These are phyloP conservation scores for Muschampia plurimacula DNA, from an alignment of 2,888 invertebrate species.

Conservation along the genomic window DNA sequence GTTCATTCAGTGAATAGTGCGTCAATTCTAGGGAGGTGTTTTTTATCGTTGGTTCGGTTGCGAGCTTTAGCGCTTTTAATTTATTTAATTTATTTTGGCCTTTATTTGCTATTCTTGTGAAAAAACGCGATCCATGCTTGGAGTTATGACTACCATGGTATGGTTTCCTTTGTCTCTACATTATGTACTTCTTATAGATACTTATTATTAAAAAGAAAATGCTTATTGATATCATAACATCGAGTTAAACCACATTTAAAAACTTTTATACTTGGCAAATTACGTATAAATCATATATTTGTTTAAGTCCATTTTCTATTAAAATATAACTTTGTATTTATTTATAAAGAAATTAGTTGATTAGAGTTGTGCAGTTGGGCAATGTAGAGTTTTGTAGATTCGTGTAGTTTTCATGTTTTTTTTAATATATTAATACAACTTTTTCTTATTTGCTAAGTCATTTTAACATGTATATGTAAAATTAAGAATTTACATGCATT, in stretches of 20 bases:
- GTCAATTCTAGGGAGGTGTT: slow-evolving; percentile 73
- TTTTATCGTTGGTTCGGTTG: slow-evolving; percentile 72
- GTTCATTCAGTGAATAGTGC: slow-evolving; percentile 79
- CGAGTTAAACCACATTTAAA: slow-evolving; percentile 44
- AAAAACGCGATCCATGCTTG: slow-evolving; percentile 85
- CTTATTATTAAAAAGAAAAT: slow-evolving; percentile 71
- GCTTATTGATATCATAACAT: slow-evolving; percentile 55
- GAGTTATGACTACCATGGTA: slow-evolving; percentile 86
- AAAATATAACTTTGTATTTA: slow-evolving; percentile 24
- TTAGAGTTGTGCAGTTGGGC: slow-evolving; percentile 26
- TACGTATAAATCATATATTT: slow-evolving; percentile 30
- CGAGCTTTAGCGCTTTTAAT: slow-evolving; percentile 71
- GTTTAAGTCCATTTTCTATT: slow-evolving; percentile 20
- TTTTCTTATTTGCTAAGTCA: slow-evolving; percentile 33
- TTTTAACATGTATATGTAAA: slow-evolving; percentile 17
- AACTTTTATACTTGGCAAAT: slow-evolving; percentile 33
- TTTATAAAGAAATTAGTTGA: slow-evolving; percentile 19
- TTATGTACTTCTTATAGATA: slow-evolving; percentile 69
- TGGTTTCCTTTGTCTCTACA: slow-evolving; percentile 85
- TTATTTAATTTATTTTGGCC: slow-evolving; percentile 62
- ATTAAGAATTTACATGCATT: slow-evolving; percentile 2
- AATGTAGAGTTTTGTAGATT: slow-evolving; percentile 33
- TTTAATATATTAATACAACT: slow-evolving; percentile 17
- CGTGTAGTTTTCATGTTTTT: slow-evolving; percentile 27
- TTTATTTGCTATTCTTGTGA: slow-evolving; percentile 73